Base-by-base conservation (phyloP, 2,113 vertebrate genomes). In the Ellobius talpinus region DNA sequence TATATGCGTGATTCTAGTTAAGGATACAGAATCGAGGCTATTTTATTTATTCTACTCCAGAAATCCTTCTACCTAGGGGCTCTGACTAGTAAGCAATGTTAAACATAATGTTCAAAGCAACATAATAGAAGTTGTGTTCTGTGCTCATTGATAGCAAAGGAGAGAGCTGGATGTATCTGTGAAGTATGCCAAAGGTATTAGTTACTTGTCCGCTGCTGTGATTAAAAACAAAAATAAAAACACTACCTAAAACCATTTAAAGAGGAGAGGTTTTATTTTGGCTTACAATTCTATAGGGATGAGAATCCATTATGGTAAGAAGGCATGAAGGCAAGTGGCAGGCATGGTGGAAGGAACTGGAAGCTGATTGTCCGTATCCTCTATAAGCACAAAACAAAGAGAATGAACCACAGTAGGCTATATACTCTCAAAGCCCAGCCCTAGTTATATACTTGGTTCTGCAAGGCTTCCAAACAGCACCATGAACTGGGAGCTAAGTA, bases 1-100 rank as follows among this genome's bases (percentile, higher is more conserved):
- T 52, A 3, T 23, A 17, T 4, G 16, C 5, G 3, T 2, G 4
- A 65, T 23, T 33, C n/a, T 39, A 2, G 24, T 77, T 84, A 21
- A 33, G 76, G 17, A 63, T 4, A 11, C 5, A 58, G 76, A 79
- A 77, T 55, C 2, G 3, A 81, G 26, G 47, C 45, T 66, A 42
- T 55, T 52, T 17, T 2, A 2, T 33, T 55, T 70, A 23, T n/a
- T 87, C 29, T 36, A 47, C n/a, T 73, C 9, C 19, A 94, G 42
- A 66, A 90, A 79, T 89, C 52, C 66, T 72, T 94, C 42, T 26
- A 52, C 42, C 63, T 45, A n/a, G 24, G 24, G 87, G 87, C 61
- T 55, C 39, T 93, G 78, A 85, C 26, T 65, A 19, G 42, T 52
- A 72, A 45, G 21, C 45, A 14, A 9, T 76, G n/a, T 79, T 5